Conservation (phyloP, 2,113 vertebrate genomes). For the Piaya cayana region DNA sequence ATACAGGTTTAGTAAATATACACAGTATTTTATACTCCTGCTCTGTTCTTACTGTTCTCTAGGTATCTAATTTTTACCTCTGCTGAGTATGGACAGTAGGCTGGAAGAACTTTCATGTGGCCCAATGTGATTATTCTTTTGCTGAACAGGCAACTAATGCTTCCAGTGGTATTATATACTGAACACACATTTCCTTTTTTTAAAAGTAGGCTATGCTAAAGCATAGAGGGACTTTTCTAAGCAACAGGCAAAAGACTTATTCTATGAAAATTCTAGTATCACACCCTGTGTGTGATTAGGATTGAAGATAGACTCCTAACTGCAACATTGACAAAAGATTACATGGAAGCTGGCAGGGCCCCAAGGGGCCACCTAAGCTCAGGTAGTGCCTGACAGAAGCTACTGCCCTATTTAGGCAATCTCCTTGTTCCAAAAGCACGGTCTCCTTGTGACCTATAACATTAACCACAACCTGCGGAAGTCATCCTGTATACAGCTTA, state of each 20-base stretch:
- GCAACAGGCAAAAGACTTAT: not conserved
- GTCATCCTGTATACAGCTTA: not conserved
- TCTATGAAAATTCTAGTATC: not conserved
- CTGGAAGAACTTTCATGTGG: not conserved
- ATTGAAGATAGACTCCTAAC: not conserved
- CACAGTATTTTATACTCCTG: not conserved
- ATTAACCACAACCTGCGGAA: not conserved
- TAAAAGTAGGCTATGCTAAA: not conserved
- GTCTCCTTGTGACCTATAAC: not conserved
- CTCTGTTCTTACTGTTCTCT: not conserved
- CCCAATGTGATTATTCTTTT: not conserved
- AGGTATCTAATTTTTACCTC: not conserved
- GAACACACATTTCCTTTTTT: not conserved
- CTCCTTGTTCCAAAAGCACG: not conserved
- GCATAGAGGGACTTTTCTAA: not conserved
- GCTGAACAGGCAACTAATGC: not conserved
- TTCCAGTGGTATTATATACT: not conserved
- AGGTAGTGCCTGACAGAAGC: not conserved
- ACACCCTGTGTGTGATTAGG: not conserved
- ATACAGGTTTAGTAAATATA: not conserved
- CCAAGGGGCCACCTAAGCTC: not conserved
- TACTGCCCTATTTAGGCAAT: not conserved
- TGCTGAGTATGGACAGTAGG: fast-evolving
- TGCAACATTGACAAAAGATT: not conserved
- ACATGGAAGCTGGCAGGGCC: not conserved